Percentiles rank a stretch among this genome's conserved stretches.
Conservation (phyloP, 2,888 invertebrate species). For the Eudasyphora cyanicolor region DNA sequence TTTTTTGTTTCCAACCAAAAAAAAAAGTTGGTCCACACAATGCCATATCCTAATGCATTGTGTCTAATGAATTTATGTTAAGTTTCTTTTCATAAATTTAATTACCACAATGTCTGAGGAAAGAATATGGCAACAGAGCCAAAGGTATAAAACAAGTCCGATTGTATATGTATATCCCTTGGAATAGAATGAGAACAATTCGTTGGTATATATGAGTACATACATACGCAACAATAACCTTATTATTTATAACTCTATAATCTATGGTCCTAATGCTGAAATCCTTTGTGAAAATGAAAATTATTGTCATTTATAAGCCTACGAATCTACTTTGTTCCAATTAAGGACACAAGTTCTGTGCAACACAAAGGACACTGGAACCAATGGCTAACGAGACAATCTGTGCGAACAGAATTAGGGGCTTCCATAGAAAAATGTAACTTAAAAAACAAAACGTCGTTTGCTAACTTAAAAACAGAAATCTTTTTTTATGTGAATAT, state of each 20-base stretch:
- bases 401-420: not conserved
- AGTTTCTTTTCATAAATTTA: not conserved
- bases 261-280: conserved; percentile 65
- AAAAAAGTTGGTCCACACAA: too few species aligned
- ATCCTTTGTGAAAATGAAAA: conserved; percentile 67
- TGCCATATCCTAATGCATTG: too few species aligned
- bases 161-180: not conserved
- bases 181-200: too few species aligned
- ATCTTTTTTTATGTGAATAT: too few species aligned
- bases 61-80: not conserved
- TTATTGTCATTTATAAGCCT: conserved; percentile 68
- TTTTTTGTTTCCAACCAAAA: too few species aligned
- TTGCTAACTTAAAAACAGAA: too few species aligned
- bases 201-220: not conserved
- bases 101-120: not conserved
- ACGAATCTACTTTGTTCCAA: conserved; percentile 67
- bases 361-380: not conserved
- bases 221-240: conserved; percentile 52
- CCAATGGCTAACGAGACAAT: not conserved
- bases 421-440: too few species aligned
- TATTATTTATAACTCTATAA: conserved; percentile 64
- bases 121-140: not conserved
- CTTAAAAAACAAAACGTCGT: too few species aligned
- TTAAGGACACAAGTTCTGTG: conserved; percentile 61
- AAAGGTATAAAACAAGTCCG: not conserved